Conservation (phyloP, 2,888 invertebrate species). For the Clistopyga incitator region DNA sequence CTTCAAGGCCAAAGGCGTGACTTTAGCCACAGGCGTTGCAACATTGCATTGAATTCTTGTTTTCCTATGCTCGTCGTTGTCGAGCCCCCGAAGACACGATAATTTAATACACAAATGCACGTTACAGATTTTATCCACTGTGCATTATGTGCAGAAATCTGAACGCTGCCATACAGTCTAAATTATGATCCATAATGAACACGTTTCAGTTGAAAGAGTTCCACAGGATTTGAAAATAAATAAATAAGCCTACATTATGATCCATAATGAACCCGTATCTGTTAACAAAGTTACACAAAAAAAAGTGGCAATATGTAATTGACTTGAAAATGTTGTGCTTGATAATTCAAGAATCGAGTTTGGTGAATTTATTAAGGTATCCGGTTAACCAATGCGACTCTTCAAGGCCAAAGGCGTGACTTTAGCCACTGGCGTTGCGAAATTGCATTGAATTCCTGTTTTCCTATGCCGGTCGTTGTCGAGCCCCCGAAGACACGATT, state of each 20-base stretch:
- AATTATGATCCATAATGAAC: too few species aligned
- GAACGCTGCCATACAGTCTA: too few species aligned
- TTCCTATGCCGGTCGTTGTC: slow-evolving; percentile 13
- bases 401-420: slow-evolving; percentile 54
- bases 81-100: slow-evolving; percentile 50
- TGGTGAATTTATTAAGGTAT: slow-evolving; percentile 41
- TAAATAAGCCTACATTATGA: too few species aligned
- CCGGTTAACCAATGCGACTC: slow-evolving; percentile 30
- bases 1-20: slow-evolving; percentile 54
- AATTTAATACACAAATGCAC: slow-evolving; percentile 14
- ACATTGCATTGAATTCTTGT: not conserved
- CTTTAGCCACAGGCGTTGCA: slow-evolving; percentile 6
- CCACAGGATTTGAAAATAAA: too few species aligned
- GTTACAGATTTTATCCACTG: slow-evolving; percentile 30
- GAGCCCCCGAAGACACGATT: slow-evolving; percentile 52
- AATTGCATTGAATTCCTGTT: not conserved
- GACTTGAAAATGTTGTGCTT: not conserved
- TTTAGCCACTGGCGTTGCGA: slow-evolving; percentile 2
- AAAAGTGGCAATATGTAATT: not conserved
- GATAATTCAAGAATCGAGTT: slow-evolving; percentile 37
- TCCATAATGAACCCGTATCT: not conserved
- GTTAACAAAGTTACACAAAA: not conserved
- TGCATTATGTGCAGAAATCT: too few species aligned
- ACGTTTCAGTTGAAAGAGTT: too few species aligned
- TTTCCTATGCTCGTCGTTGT: slow-evolving; percentile 23